phyloP scores from a whole-genome alignment of 2,888 invertebrate genomes.

The Eilema depressum region DNA sequence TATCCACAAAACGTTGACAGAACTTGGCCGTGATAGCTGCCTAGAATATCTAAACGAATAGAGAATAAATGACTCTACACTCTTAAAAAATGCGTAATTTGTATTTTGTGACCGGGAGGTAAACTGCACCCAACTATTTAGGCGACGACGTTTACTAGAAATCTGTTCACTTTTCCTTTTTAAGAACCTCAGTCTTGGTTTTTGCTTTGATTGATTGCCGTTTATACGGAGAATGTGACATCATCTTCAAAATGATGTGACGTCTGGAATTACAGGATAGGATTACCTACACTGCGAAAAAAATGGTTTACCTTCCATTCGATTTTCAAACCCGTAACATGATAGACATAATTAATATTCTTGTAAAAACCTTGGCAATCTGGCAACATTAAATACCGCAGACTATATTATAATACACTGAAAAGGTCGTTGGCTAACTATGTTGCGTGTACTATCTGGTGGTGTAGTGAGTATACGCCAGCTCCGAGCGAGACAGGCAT shows the following conservation, averaged over 20 bases:
- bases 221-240: too few relatives aligned
- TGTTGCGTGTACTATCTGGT: conserved; percentile 32
- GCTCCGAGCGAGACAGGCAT: conserved; percentile 48
- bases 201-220: too few relatives aligned
- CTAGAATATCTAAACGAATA: not conserved
- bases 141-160: not conserved
- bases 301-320: not conserved
- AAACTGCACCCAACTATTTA: not conserved
- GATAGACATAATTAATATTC: not conserved
- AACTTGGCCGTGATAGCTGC: not conserved
- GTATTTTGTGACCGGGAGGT: not conserved
- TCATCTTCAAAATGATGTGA: too few relatives aligned
- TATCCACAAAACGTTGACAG: not conserved
- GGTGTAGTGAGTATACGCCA: conserved; percentile 17
- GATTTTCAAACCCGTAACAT: not conserved
- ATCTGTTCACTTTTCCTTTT: too few relatives aligned
- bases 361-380: not conserved
- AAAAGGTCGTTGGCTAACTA: conserved; percentile 27
- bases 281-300: not conserved
- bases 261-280: too few relatives aligned
- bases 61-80: not conserved
- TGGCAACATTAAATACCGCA: not conserved
- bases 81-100: not conserved
- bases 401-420: conserved; percentile 10
- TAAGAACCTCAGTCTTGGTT: not conserved